A percentile compares a stretch with the other conserved stretches of the same genome.
Conservation (phyloP, 2,113 vertebrate species). For the Otocyon megalotis region DNA sequence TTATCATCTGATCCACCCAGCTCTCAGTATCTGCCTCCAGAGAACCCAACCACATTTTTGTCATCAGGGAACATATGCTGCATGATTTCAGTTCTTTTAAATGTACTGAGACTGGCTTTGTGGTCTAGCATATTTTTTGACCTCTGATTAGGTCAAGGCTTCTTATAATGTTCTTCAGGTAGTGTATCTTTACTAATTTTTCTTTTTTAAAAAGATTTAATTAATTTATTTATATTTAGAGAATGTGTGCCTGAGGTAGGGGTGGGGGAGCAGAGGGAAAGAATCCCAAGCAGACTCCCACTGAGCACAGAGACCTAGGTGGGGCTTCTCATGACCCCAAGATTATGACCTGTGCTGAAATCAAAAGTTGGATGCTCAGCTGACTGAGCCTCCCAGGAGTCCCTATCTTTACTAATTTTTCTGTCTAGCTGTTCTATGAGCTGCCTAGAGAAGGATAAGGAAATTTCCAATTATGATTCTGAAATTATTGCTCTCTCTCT, state of each 20-base stretch:
- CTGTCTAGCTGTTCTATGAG: not conserved
- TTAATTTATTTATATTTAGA: not conserved
- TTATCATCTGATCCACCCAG: not conserved
- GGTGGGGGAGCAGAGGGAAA: too few relatives aligned
- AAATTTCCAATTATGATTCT: not conserved
- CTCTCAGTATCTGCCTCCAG: not conserved
- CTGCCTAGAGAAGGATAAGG: not conserved
- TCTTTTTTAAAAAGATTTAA: not conserved
- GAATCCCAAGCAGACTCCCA: too few relatives aligned
- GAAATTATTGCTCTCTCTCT: not conserved
- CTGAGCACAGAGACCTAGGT: not conserved
- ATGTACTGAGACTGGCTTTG: not conserved
- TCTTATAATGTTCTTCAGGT: not conserved
- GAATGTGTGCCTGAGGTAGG: too few relatives aligned
- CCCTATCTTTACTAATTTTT: not conserved
- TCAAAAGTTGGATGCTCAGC: not conserved
- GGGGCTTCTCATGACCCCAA: not conserved
- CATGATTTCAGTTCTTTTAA: not conserved
- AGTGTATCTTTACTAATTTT: not conserved
- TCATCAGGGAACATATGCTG: not conserved
- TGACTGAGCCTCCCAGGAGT: not conserved
- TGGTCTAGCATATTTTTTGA: not conserved
- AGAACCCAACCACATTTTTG: not conserved
- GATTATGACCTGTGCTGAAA: not conserved
- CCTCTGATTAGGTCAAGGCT: not conserved